phyloP scores from a whole-genome alignment of 2,797 vertebrate genomes.

The Hydrolagus colliei region DNA sequence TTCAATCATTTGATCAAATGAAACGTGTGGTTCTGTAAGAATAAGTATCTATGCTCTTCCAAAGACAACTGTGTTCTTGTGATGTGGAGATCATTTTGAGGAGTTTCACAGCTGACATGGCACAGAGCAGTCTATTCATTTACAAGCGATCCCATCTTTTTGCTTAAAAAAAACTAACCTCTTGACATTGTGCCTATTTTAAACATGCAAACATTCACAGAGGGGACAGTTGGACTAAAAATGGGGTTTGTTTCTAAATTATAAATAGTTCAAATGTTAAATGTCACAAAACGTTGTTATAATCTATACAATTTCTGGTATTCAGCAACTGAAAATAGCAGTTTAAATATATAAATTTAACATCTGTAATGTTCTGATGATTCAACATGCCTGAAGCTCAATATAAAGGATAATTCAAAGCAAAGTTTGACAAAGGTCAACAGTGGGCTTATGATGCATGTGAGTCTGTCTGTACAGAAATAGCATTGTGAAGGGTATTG shows the following conservation, averaged over 20 bases:
- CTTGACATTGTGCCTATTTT: conserved; percentile 13
- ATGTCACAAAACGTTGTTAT: conserved; percentile 18
- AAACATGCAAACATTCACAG: conserved; percentile 17
- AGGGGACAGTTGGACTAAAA: neutral
- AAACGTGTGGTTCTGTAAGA: neutral
- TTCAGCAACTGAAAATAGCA: conserved; percentile 27
- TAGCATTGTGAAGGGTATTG: neutral
- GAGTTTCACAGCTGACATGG: conserved; percentile 11
- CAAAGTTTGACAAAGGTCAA: neutral
- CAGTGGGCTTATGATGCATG: neutral
- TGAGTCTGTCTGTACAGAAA: conserved; percentile 14
- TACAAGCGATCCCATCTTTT: neutral
- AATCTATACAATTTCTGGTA: neutral
- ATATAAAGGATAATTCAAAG: neutral
- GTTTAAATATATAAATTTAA: conserved; percentile 16
- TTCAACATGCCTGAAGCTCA: conserved; percentile 8
- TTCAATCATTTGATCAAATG: no score
- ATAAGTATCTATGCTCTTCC: neutral
- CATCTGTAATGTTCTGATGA: neutral
- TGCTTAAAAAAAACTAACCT: conserved; percentile 15
- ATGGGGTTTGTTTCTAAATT: conserved; percentile 19
- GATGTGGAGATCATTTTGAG: neutral
- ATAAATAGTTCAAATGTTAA: conserved; percentile 23
- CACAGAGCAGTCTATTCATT: conserved; percentile 20
- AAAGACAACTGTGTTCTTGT: conserved; percentile 11